Conservation (phyloP, 2,113 vertebrate species). For the Rhinogobius similis region DNA sequence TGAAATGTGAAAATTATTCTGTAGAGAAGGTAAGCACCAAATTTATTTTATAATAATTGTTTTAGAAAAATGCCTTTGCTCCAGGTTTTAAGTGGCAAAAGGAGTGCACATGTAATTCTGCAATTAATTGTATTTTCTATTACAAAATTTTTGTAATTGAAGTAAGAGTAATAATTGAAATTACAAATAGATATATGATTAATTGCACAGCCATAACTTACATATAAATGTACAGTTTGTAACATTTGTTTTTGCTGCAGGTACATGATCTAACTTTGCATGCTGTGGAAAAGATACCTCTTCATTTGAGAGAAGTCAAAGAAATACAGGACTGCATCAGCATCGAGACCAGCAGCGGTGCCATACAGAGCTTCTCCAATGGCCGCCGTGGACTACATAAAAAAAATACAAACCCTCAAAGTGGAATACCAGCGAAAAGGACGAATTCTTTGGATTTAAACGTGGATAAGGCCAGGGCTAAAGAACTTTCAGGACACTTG, state of each 20-base stretch:
- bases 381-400: constrained; percentile 11
- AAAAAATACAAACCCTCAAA: background rate
- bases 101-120: no score
- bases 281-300: background rate
- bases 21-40: no score
- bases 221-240: background rate
- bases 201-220: no score
- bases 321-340: constrained; percentile 13
- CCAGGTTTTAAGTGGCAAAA: no score
- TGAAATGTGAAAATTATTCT: no score
- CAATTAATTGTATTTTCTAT: no score
- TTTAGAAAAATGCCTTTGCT: no score
- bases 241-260: constrained; percentile 39
- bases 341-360: background rate
- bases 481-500: constrained; percentile 4
- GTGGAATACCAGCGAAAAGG: constrained; percentile 18
- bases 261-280: constrained; percentile 34
- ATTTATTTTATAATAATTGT: no score
- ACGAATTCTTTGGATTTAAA: constrained; percentile 12
- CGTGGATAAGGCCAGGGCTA: constrained; percentile 20
- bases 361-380: constrained; percentile 19
- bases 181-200: no score
- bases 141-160: no score
- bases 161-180: no score
- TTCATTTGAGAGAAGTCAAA: constrained; percentile 23